Base-by-base conservation (phyloP, 2,888 invertebrate species). In the Chloroclysta siterata region DNA sequence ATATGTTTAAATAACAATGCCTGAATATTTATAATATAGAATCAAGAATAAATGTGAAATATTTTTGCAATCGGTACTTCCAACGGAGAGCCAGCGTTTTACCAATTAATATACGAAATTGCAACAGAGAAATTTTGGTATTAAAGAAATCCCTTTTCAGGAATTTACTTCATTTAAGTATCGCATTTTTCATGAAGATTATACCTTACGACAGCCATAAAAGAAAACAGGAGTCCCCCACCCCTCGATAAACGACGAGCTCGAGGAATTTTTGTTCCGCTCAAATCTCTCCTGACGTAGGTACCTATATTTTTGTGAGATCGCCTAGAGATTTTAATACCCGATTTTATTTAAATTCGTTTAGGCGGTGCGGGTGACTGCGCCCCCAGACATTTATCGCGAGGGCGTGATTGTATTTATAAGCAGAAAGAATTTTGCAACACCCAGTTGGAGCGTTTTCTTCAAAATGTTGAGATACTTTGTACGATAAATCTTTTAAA, bases 141-240 rank as follows among this genome's bases (percentile, higher is more conserved):
- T 86, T 84, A 84, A 85, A 83, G 77, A 84, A 88, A 86, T 85
- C 85, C 85, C 87, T 84, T 84, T 81, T 74, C 75, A 81, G 84
- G 92, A 93, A 93, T 93, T 90, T 82, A 81, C 89, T 90, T 93
- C 90, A 93, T 93, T 93, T 93, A 91, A 93, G 92, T 92, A 93
- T 93, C 89, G 88, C 92, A 92, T 93, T 93, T 93, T 93, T 93
- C 90, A 88, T 86, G 86, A 91, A 93, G 93, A 93, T 93, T 93
- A 93, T 93, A 91, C 90, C 88, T 90, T 89, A 91, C 90, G 92
- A 90, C 91, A 90, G 90, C 91, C 86, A 92, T 93, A 93, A 93
- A 93, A 90, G 90, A 91, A 93, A 91, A 92, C 91, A 92, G 90
- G 81, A 87, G 85, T 76, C 81, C 85, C 86, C 85, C 87, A 83